Conservation (phyloP, 2,113 vertebrate genomes). For the Corythaixoides concolor region DNA sequence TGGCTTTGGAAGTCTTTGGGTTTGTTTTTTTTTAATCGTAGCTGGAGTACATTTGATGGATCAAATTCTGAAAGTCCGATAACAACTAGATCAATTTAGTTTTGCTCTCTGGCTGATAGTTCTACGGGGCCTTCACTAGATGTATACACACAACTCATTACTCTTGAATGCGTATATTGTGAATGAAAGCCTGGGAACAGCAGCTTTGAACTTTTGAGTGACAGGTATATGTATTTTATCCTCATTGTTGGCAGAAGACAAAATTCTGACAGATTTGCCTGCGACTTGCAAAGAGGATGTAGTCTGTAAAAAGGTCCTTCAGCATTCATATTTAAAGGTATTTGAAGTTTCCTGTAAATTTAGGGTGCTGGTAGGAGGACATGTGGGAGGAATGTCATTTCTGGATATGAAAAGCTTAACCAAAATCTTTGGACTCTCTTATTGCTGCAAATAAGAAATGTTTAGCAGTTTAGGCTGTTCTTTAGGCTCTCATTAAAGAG, state of each 20-base stretch:
- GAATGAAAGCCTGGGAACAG: slow-evolving; percentile 23
- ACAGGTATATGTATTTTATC: background rate
- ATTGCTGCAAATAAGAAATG: background rate
- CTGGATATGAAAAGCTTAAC: slow-evolving; percentile 19
- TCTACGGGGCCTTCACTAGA: background rate
- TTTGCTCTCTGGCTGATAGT: background rate
- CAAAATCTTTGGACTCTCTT: background rate
- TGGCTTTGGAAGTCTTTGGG: background rate
- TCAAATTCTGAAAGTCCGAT: background rate
- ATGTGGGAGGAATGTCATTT: slow-evolving; percentile 18
- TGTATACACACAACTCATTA: background rate
- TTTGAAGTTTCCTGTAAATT: slow-evolving; percentile 19
- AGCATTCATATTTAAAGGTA: background rate
- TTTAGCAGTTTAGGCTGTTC: slow-evolving; percentile 3
- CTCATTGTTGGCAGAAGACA: slow-evolving; percentile 7
- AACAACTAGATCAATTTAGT: background rate
- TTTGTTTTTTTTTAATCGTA: background rate
- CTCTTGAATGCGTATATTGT: background rate
- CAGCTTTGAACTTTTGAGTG: background rate
- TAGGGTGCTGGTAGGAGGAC: slow-evolving; percentile 31
- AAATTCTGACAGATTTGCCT: slow-evolving; percentile 36
- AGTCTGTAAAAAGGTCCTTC: slow-evolving; percentile 29
- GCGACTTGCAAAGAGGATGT: background rate
- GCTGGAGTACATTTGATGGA: background rate
- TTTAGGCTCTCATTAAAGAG: slow-evolving; percentile 16